Base-by-base conservation (phyloP, 2,797 vertebrate genomes). In the Sebastes matsubarae region DNA sequence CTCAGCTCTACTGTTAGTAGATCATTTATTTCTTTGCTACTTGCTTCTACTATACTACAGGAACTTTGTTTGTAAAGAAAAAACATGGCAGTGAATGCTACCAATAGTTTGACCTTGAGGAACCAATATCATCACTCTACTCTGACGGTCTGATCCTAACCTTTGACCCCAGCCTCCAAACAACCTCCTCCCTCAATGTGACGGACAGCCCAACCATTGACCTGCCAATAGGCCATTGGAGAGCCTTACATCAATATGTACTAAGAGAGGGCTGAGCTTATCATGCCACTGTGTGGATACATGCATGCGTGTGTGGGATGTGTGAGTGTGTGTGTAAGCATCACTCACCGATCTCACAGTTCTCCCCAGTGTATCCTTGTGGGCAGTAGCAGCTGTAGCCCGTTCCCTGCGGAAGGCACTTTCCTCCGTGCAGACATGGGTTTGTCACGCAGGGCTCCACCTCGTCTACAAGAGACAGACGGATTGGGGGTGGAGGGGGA, bases 321-420 rank as follows among this genome's bases (percentile, higher is more conserved):
- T 80, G 68, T 66, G 73, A 54, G 50, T 36, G 34, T 67, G 52
- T 50, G 69, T 75, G 32, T 78, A 25, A 61, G 77, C 59, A 68
- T 82, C 71, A 91, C 96, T 95, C 93, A 98, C 98, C 98, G 4
- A 99, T 97, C 95, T 99, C 98, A 50, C 98, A 99, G 96, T 98
- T 99, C 92, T 99, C 98, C 66, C 98, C 98, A 1, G 96, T 91
- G 86, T 96, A 99, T n/a, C 98, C 98, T 82, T 96, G 96, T 68
- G 93, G 95, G 73, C 98, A 99, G 93, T 95, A 96, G 93, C 98
- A 99, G 95, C 97, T 96, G 7, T 97, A 97, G 82, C 96, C 82
- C 2, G 96, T 95, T 67, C 96, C 96, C 38, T 96, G 96, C 83
- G 97, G 95, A 0, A 94, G 94, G 85, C 97, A 98, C 42, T 96